Evolutionary conservation across 53 echinoderm and acorn worm species (phyloP), one percentile per base, ranked within the genome.

Genomic region (Paelopatides confundens): DNA sequence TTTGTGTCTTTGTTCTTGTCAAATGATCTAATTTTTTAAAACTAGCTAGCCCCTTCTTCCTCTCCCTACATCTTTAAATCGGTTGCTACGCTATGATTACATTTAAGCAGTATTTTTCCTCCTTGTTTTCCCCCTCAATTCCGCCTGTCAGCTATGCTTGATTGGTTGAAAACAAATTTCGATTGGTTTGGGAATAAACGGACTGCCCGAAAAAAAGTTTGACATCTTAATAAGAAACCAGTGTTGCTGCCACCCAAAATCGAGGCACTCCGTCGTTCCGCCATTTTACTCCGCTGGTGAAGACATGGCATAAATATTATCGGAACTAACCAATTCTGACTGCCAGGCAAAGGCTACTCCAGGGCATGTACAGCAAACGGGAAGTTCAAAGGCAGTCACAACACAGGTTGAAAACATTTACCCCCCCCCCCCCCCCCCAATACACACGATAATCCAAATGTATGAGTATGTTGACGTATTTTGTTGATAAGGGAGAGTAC

Each of bases 161-260:
- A 46, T 40, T 74, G 38, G 74, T 29, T 74, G 74, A 40, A 74
- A 74, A 74, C 74, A 74, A 74, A 74, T 74, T 74, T 74, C 74
- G 74, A 74, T 74, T 74, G 74, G 74, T 74, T 74, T 74, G 74
- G 74, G 74, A 74, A 74, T 74, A 47, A 74, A 6, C 40, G 74
- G 46, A 46, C 40, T 74, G 34, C 74, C 74, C 23, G 23, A 58
- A 23, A 54, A 54, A 54, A 58, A 21, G 43, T 24, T 74, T 74
- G 74, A 74, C 46, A 28, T 74, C 74, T 74, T 46, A 74, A 74
- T 74, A 74, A 74, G 74, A 39, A 74, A 74, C 74, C 39, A 74
- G 74, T 74, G 74, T 74, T 74, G 40, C 46, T 40, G 37, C 74
- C 74, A 74, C 74, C 74, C 74, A 74, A 74, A n/a, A 74, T 74